Conservation (phyloP, 2,888 invertebrate species). For the Pterobdella sp. region DNA sequence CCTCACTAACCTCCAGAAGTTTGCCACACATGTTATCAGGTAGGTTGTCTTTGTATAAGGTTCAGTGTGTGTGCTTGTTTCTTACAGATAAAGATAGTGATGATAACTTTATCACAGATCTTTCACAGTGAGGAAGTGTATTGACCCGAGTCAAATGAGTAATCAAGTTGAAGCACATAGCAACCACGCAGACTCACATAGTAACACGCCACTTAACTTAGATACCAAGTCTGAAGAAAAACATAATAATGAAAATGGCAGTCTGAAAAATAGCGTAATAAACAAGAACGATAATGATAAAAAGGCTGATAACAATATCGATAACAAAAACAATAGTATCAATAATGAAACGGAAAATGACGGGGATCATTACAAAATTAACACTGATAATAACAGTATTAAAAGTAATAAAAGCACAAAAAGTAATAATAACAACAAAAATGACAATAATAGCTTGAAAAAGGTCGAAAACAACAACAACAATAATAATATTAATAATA, state of each 20-base stretch:
- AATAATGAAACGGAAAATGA: background rate
- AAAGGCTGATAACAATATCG: background rate
- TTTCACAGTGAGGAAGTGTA: slow-evolving; percentile 7
- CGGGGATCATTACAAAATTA: background rate
- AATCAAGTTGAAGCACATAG: no score
- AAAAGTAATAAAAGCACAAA: background rate
- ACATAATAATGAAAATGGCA: background rate
- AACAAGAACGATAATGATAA: background rate
- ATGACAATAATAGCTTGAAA: background rate
- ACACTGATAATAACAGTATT: background rate
- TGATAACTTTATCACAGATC: no score
- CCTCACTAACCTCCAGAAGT: slow-evolving; percentile 75
- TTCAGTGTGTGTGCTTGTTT: background rate
- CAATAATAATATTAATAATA: background rate
- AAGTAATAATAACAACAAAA: slow-evolving; percentile 10
- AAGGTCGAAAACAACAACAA: background rate
- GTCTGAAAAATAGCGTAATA: background rate
- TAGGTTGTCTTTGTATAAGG: slow-evolving; percentile 58
- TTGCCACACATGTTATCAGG: slow-evolving; percentile 58
- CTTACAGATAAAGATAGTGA: no score
- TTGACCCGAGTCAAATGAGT: background rate
- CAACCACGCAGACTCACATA: no score
- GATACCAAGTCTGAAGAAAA: background rate
- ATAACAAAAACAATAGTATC: background rate
- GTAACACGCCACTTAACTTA: background rate